These are phyloP conservation scores for Heliconius nattereri DNA, from an alignment of 1,140 invertebrate species.

Conservation along the genomic window DNA sequence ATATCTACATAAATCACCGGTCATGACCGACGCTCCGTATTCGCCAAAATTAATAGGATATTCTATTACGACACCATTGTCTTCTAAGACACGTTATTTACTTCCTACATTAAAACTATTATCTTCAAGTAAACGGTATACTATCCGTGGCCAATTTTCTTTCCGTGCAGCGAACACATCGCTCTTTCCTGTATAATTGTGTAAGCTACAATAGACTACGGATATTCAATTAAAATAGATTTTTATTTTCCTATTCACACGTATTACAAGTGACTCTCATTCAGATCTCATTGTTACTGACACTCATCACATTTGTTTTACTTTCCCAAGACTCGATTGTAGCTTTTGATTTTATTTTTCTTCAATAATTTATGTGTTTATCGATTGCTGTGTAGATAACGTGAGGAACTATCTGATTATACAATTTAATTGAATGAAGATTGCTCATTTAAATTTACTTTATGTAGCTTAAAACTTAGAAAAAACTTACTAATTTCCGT, in stretches of 20 bases:
- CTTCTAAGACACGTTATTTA: slow-evolving; percentile 71
- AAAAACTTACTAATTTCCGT: not conserved
- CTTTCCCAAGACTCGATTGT: slow-evolving; percentile 61
- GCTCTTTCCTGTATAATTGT: slow-evolving; percentile 60
- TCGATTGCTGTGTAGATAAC: slow-evolving; percentile 65
- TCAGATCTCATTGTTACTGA: slow-evolving; percentile 54
- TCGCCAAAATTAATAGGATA: slow-evolving; percentile 74
- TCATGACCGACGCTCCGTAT: slow-evolving; percentile 57
- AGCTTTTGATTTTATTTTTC: slow-evolving; percentile 56
- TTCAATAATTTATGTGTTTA: slow-evolving; percentile 61
- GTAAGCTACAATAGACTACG: slow-evolving; percentile 43
- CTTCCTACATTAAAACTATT: slow-evolving; percentile 75
- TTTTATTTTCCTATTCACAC: slow-evolving; percentile 64
- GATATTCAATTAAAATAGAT: slow-evolving; percentile 47
- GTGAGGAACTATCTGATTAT: slow-evolving; percentile 30
- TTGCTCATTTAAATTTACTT: not conserved
- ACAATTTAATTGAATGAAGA: not conserved
- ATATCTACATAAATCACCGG: slow-evolving; percentile 70
- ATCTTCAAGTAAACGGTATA: slow-evolving; percentile 60
- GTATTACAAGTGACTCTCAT: slow-evolving; percentile 41
- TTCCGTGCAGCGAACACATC: slow-evolving; percentile 67
- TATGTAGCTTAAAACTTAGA: not conserved
- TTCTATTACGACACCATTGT: slow-evolving; percentile 75
- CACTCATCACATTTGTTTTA: slow-evolving; percentile 53
- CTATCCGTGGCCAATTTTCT: slow-evolving; percentile 60